phyloP scores from a whole-genome alignment of 2,888 invertebrate genomes.

The Oscheius onirici region DNA sequence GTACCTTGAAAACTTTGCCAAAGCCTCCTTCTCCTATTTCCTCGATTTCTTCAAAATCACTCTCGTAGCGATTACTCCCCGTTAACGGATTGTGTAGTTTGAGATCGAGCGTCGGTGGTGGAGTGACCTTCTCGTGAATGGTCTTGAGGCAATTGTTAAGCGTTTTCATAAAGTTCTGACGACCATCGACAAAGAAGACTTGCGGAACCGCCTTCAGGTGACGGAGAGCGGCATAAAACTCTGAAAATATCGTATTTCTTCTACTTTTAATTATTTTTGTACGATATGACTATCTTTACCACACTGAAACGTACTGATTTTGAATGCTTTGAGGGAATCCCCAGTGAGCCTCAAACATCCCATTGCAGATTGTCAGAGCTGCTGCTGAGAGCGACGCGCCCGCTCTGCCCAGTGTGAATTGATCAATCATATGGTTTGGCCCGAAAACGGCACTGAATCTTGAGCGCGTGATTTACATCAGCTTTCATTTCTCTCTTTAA shows the following conservation, averaged over 20 bases:
- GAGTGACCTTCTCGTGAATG: background rate
- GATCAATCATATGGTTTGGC: slow-evolving; percentile 18
- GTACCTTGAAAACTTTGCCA: slow-evolving; percentile 72
- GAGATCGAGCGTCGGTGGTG: background rate
- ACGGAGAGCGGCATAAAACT: background rate
- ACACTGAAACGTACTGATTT: background rate
- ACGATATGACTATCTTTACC: no score
- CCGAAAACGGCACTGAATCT: background rate
- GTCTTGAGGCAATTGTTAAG: background rate
- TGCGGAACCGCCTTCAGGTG: background rate
- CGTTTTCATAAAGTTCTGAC: background rate
- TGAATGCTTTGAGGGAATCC: background rate
- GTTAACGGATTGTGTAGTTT: background rate
- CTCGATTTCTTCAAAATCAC: slow-evolving; percentile 52
- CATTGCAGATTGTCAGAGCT: background rate
- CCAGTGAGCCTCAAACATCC: slow-evolving; percentile 8
- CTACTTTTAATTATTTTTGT: no score
- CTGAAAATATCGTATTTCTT: no score
- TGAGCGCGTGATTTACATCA: no score
- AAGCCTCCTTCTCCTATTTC: slow-evolving; percentile 71
- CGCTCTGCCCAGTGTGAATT: slow-evolving; percentile 2
- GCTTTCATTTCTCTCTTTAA: no score
- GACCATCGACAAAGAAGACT: background rate
- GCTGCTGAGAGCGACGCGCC: background rate
- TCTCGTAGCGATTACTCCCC: slow-evolving; percentile 36